phyloP scores from a whole-genome alignment of 1,140 invertebrate species.

The Zophobas atratus region DNA sequence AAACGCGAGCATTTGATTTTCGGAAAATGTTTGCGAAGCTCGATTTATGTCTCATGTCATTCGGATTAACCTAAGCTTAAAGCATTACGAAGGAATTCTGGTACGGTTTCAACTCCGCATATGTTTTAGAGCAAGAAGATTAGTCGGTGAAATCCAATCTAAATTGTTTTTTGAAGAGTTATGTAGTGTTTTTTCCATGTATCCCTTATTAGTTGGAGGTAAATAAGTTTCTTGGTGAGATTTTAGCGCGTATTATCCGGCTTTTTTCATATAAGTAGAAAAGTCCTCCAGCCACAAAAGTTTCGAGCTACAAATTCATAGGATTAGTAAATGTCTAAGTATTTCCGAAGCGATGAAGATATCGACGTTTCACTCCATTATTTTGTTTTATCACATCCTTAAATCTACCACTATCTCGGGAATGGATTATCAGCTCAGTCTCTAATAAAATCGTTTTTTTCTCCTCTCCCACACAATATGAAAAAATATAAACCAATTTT shows the following conservation, averaged over 20 bases:
- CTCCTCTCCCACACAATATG: not conserved
- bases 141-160: slow-evolving; percentile 21
- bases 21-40: not conserved
- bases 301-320: slow-evolving; percentile 31
- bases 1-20: slow-evolving; percentile 29
- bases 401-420: slow-evolving; percentile 16
- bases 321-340: slow-evolving; percentile 38
- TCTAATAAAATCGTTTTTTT: slow-evolving; percentile 18
- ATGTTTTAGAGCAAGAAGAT: slow-evolving; percentile 38
- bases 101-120: slow-evolving; percentile 16
- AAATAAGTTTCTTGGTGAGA: not conserved
- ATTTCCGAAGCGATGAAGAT: slow-evolving; percentile 26
- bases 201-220: not conserved
- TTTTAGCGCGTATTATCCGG: slow-evolving; percentile 13
- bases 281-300: slow-evolving; percentile 21
- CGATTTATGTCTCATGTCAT: slow-evolving; percentile 32
- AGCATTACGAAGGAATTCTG: slow-evolving; percentile 37
- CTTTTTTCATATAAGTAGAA: slow-evolving; percentile 32
- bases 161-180: slow-evolving; percentile 33
- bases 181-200: slow-evolving; percentile 2
- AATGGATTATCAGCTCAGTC: slow-evolving; percentile 12
- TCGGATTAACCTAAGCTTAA: slow-evolving; percentile 37
- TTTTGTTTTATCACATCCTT: slow-evolving; percentile 34
- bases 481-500: slow-evolving; percentile 33
- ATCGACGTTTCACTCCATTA: slow-evolving; percentile 39